Evolutionary conservation across 2,113 vertebrate genomes (phyloP), one percentile per base, ranked within the genome.

Genomic region (Microtus pennsylvanicus): DNA sequence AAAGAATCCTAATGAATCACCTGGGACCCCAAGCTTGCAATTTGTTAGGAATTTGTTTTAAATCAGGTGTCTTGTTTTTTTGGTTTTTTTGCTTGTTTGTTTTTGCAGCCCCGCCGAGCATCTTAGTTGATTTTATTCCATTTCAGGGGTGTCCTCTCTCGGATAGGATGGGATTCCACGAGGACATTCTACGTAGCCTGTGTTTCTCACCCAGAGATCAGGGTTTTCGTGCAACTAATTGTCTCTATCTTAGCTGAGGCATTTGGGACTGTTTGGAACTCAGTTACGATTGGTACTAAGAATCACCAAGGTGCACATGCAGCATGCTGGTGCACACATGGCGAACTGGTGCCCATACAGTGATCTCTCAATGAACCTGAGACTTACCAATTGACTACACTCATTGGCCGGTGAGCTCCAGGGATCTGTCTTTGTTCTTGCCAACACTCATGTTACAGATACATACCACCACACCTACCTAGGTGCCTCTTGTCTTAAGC

Each of bases 81-180:
- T 67, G 22, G 2, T 28, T 21, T 3, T 22, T 50, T 65, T 42
- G 33, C 8, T 19, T 21, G 67, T 28, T 77, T 4, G 19, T 47
- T 45, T 91, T 35, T 81, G 26, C 35, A 19, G 58, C 38, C 1
- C 0, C 38, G 33, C 67, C 19, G 1, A 3, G 83, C 42, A 19
- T 0, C 0, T 14, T 14, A 28, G 82, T n/a, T 74, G 1, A 14
- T 74, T 80, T 86, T 7, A 4, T n/a, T n/a, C 16, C 3, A 0
- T 38, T 85, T 67, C 35, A 2, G 1, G 19, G 17, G 0, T 72
- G 21, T 81, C 22, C 12, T 88, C 63, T 70, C 90, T 30, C 42
- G 0, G 0, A 30, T 26, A 28, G 28, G 74, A 47, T 63, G 42
- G 30, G 33, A 12, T 69, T 16, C n/a, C 4, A 0, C 4, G 6